Conservation (phyloP, 2,113 vertebrate genomes). For the Pheucticus melanocephalus region DNA sequence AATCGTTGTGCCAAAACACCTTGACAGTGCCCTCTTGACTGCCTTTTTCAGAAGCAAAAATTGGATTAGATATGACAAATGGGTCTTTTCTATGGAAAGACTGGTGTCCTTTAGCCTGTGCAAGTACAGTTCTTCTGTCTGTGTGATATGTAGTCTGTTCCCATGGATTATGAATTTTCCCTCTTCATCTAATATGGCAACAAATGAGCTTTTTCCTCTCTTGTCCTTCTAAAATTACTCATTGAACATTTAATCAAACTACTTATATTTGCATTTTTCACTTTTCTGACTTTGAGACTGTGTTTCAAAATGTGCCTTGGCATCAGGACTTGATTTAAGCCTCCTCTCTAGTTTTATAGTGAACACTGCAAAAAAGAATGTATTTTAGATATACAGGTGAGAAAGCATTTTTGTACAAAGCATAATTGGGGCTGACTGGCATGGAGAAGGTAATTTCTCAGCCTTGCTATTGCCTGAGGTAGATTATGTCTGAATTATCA, state of each 20-base stretch:
- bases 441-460: background rate
- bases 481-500: background rate
- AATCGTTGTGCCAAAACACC: background rate
- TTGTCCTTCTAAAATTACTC: background rate
- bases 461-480: background rate
- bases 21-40: background rate
- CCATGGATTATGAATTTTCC: background rate
- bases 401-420: background rate
- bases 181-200: background rate
- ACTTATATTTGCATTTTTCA: background rate
- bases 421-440: background rate
- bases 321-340: background rate
- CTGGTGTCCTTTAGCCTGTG: background rate
- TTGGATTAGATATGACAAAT: background rate
- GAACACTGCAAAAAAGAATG: background rate
- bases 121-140: background rate
- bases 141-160: background rate
- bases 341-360: background rate
- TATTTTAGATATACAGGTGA: background rate
- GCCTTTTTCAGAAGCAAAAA: background rate
- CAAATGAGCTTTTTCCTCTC: background rate
- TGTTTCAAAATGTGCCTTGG: background rate
- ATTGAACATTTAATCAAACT: background rate
- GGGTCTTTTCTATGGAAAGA: background rate
- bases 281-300: background rate